phyloP scores from a whole-genome alignment of 1,140 invertebrate species.

The Ooceraea biroi region DNA sequence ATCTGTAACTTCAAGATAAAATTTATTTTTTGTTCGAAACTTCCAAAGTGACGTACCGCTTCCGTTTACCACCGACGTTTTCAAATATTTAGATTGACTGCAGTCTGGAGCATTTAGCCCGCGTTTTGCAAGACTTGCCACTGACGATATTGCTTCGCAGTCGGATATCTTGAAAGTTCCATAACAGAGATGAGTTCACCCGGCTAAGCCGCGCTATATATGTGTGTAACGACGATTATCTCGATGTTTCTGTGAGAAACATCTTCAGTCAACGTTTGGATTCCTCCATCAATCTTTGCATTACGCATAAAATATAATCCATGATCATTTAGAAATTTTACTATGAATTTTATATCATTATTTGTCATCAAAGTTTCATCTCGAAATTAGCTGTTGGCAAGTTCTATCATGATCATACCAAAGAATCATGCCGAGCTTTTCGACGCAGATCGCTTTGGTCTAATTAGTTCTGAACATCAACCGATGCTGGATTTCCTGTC shows the following conservation, averaged over 20 bases:
- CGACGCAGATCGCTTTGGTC: slow-evolving; percentile 22
- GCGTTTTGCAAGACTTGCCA: slow-evolving; percentile 29
- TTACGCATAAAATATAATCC: background rate
- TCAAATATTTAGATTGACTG: slow-evolving; percentile 65
- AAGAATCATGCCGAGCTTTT: slow-evolving; percentile 36
- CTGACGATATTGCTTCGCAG: slow-evolving; percentile 37
- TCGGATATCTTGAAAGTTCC: slow-evolving; percentile 41
- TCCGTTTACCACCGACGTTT: too few species aligned
- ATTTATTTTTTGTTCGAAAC: slow-evolving; percentile 19
- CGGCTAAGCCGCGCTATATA: slow-evolving; percentile 10
- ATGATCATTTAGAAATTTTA: background rate
- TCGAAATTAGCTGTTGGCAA: slow-evolving; percentile 1
- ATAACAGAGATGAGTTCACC: slow-evolving; percentile 20
- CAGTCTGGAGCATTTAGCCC: slow-evolving; percentile 12
- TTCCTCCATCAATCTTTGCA: background rate
- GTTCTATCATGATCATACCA: background rate
- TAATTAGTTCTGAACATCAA: slow-evolving; percentile 35
- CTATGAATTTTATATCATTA: background rate
- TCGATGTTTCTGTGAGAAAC: slow-evolving; percentile 16
- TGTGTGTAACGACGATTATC: slow-evolving; percentile 14
- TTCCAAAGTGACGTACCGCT: background rate
- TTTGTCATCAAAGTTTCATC: background rate
- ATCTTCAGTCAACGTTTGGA: slow-evolving; percentile 11
- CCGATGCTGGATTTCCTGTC: slow-evolving; percentile 28
- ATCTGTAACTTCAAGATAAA: background rate